Conservation (phyloP, 2,113 vertebrate genomes). For the Tupaia tana region DNA sequence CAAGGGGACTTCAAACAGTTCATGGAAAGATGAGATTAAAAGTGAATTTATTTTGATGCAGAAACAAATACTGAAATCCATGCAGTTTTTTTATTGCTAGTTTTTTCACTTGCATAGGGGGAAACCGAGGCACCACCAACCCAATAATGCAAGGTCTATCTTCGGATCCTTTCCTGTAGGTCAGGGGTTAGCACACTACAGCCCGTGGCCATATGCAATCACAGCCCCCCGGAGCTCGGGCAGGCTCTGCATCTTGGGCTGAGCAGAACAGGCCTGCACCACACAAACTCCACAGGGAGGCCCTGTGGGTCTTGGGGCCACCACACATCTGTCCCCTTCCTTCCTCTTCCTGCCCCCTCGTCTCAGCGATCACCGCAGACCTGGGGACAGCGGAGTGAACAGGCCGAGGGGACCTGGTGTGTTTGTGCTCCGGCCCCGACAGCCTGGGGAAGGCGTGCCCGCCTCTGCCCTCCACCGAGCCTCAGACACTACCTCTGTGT, state of each 20-base stretch:
- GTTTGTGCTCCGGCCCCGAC: neutral
- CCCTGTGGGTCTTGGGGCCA: neutral
- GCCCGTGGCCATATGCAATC: accelerated
- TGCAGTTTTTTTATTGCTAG: too few relatives aligned
- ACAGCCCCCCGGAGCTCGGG: neutral
- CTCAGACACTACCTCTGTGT: neutral
- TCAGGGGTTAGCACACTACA: accelerated
- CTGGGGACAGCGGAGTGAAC: too few relatives aligned
- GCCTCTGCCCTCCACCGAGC: neutral
- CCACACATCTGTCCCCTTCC: accelerated
- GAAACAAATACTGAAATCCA: too few relatives aligned
- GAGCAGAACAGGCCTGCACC: accelerated
- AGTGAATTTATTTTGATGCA: too few relatives aligned
- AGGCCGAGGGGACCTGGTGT: neutral
- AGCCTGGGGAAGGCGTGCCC: neutral
- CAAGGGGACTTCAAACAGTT: too few relatives aligned
- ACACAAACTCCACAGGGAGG: neutral
- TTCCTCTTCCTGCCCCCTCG: neutral
- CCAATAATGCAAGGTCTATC: accelerated
- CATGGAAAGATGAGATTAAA: too few relatives aligned
- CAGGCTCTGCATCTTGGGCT: neutral
- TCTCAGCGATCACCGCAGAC: neutral
- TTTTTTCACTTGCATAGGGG: accelerated
- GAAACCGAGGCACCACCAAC: neutral
- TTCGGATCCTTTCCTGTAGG: neutral